Evolutionary conservation across 2,888 invertebrate genomes (phyloP).

Genomic region (Zele albiditarsus): DNA sequence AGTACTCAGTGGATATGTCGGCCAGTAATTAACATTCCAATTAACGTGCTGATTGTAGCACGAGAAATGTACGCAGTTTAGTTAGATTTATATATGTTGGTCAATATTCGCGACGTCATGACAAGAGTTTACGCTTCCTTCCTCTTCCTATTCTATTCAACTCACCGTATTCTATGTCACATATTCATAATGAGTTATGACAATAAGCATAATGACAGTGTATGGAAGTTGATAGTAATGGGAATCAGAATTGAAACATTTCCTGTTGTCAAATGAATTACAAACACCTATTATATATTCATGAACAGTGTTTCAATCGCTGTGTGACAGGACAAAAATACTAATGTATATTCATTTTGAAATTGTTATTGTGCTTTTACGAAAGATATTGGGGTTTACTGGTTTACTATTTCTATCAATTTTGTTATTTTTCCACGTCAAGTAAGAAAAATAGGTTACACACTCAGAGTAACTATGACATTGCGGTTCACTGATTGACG

Average conservation of each 20-base stretch:
- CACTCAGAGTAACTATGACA: conserved; percentile 70
- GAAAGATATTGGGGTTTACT: no score
- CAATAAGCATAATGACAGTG: no score
- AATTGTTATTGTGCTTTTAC: no score
- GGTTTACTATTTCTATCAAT: not conserved
- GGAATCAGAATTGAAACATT: no score
- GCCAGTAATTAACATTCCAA: conserved; percentile 58
- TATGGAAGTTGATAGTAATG: no score
- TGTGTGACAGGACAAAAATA: no score
- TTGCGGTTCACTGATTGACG: conserved; percentile 54
- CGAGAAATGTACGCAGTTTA: conserved; percentile 19
- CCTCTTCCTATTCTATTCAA: not conserved
- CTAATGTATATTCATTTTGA: no score
- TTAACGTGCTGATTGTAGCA: conserved; percentile 56
- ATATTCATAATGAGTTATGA: no score
- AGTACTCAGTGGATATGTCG: conserved; percentile 9
- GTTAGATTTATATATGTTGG: not conserved
- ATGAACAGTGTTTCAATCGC: no score
- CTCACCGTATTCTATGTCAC: no score
- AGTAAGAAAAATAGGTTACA: conserved; percentile 32
- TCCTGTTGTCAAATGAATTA: no score
- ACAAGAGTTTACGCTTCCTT: conserved; percentile 8
- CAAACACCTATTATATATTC: no score
- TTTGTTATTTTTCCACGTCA: not conserved
- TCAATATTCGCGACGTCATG: conserved; percentile 16